Base-by-base conservation (phyloP, 2,888 invertebrate species). In the Apamea sordens region DNA sequence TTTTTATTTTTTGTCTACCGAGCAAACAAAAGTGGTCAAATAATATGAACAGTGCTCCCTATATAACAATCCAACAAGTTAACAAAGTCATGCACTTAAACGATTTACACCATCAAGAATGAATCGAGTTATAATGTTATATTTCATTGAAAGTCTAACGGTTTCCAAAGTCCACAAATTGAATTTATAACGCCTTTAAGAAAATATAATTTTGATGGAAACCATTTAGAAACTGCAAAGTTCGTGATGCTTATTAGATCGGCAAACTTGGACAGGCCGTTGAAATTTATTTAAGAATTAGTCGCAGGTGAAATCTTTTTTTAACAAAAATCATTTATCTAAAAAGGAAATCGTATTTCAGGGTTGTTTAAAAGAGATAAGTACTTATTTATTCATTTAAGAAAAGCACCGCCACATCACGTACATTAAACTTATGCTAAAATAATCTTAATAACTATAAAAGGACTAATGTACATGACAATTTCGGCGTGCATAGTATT, bases 71-170 rank as follows among this genome's bases (percentile, higher is more conserved):
- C 1, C 18, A 36, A n/a, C 28, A 41, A 53, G 13, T 63, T 28
- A 47, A 15, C 15, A 63, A 78, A 79, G 41, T 65, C 53, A 67
- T 36, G 24, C 50, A 59, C 70, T 73, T 15, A 83, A 82, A 77
- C 44, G 41, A 47, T 73, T 67, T 36, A 50, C 53, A 61, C 77
- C 47, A 65, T 68, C 32, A 44, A 56, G 15, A 79, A 21, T 18
- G n/a, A 83, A 71, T 67, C 32, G 41, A 76, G 61, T 59, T 28
- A 73, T 18, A 61, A 56, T 56, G 2, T 36, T 63, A 76, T 76
- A 61, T 64, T 50, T 73, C 8, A 67, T 65, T 71, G 32, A 56
- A 80, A 76, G 18, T 67, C 44, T 70, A 80, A 76, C 32, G 18
- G 64, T 76, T 85, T 73, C 5, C 15, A n/a, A 85, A 75, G 28